Conservation (phyloP, 2,797 vertebrate species). For the Passerculus sandwichensis region DNA sequence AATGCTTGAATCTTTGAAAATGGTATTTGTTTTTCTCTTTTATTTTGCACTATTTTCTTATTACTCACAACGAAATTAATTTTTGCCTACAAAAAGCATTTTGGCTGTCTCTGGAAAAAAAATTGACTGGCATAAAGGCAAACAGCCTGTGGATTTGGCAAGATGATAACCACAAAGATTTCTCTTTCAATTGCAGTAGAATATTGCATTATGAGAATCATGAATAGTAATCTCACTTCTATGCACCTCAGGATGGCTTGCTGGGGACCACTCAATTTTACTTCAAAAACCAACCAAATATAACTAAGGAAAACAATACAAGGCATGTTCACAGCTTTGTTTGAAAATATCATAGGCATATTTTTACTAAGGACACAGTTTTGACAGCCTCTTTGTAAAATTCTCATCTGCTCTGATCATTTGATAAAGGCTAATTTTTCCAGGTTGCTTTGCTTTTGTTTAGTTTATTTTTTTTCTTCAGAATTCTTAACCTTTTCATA, state of each 20-base stretch:
- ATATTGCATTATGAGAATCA: slow-evolving; percentile 9
- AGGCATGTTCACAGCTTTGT: background rate
- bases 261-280: background rate
- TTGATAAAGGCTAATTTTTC: background rate
- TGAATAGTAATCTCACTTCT: background rate
- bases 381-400: background rate
- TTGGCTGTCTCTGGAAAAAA: background rate
- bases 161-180: background rate
- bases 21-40: background rate
- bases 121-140: background rate
- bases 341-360: background rate
- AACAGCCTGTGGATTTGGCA: slow-evolving; percentile 44
- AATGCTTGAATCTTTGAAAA: background rate
- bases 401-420: background rate
- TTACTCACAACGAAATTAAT: background rate
- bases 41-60: background rate
- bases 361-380: background rate
- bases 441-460: background rate
- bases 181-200: background rate
- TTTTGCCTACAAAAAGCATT: background rate
- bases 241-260: background rate
- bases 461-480: background rate
- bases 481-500: slow-evolving; percentile 52
- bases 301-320: background rate
- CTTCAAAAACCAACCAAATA: background rate